Evolutionary conservation across 2,797 vertebrate species (phyloP).

Genomic region (Nannoperca australis): DNA sequence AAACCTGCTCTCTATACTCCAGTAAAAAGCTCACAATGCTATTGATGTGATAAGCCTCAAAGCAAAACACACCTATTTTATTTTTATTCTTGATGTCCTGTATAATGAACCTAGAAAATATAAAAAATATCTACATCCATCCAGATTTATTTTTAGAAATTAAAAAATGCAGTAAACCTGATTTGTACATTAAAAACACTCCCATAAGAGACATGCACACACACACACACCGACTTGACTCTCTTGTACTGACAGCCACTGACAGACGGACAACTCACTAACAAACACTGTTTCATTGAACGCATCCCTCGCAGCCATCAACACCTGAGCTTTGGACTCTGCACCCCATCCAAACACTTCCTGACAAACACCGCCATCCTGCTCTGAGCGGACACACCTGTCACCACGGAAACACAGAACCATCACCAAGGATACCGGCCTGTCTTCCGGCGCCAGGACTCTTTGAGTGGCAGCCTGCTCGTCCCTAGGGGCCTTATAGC

Average conservation of each 20-base stretch:
- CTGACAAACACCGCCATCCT: slow-evolving; percentile 77
- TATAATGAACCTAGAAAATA: not conserved
- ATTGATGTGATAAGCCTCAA: not conserved
- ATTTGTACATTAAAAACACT: slow-evolving; percentile 2
- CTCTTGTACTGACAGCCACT: slow-evolving; percentile 55
- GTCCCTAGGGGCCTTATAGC: slow-evolving; percentile 71
- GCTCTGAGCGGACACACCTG: slow-evolving; percentile 80
- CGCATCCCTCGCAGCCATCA: slow-evolving; percentile 65
- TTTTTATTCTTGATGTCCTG: not conserved
- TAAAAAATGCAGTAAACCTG: not conserved
- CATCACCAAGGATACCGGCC: slow-evolving; percentile 75
- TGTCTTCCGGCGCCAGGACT: slow-evolving; percentile 69
- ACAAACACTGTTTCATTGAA: slow-evolving; percentile 63
- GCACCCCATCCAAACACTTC: slow-evolving; percentile 71
- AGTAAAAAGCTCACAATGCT: not conserved
- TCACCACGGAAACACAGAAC: slow-evolving; percentile 77
- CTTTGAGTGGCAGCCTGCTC: slow-evolving; percentile 66
- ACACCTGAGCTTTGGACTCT: slow-evolving; percentile 75
- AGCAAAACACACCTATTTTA: not conserved
- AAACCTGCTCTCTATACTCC: not conserved
- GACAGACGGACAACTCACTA: slow-evolving; percentile 66
- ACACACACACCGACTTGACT: not conserved
- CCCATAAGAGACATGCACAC: not conserved
- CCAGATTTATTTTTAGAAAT: not conserved
- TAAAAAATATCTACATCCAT: not conserved